phyloP scores from a whole-genome alignment of 2,888 invertebrate species.

The Patella caerulea region DNA sequence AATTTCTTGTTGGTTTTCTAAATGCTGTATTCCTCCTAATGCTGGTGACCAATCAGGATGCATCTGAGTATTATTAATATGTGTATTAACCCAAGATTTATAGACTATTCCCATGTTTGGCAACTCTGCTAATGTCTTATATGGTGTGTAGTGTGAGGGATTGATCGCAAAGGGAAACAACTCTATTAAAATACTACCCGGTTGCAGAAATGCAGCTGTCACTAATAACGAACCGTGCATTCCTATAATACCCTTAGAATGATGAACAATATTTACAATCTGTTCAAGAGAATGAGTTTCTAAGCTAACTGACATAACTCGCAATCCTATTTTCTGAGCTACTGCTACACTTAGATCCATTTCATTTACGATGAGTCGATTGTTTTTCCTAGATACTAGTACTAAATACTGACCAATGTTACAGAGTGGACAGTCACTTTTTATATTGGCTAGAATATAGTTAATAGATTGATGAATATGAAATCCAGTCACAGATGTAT shows the following conservation, averaged over 20 bases:
- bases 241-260: constrained; percentile 66
- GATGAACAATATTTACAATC: constrained; percentile 54
- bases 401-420: constrained; percentile 48
- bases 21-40: constrained; percentile 71
- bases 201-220: constrained; percentile 71
- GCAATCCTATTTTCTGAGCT: constrained; percentile 46
- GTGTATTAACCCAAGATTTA: constrained; percentile 70
- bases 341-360: constrained; percentile 66
- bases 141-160: constrained; percentile 72
- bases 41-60: constrained; percentile 69
- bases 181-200: constrained; percentile 71
- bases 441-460: constrained; percentile 40
- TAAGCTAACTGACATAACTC: constrained; percentile 57
- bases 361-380: constrained; percentile 73
- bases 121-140: constrained; percentile 69
- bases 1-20: constrained; percentile 67
- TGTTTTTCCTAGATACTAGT: constrained; percentile 68
- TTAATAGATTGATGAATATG: constrained; percentile 42
- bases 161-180: constrained; percentile 74
- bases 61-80: constrained; percentile 59
- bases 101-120: constrained; percentile 69
- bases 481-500: constrained; percentile 41
- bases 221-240: constrained; percentile 73
- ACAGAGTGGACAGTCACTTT: constrained; percentile 25
- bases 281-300: constrained; percentile 61